Base-by-base conservation (phyloP, 2,888 invertebrate genomes). In the Bhutanitis thaidina region DNA sequence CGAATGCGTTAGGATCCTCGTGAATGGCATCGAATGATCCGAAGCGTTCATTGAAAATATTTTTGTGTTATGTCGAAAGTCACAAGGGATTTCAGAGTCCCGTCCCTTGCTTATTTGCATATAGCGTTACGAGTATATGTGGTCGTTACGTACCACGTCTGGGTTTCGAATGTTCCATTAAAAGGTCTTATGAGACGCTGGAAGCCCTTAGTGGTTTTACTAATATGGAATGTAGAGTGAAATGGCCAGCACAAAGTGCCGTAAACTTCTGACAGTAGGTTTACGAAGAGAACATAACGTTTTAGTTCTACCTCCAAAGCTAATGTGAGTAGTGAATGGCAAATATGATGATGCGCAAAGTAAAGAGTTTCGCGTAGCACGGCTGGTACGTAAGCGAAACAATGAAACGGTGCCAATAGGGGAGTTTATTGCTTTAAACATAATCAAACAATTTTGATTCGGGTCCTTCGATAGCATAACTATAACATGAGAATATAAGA, bases 311-410 rank as follows among this genome's bases (percentile, higher is more conserved):
- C 10, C 12, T 12, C 15, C 20, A 20, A 20, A 30, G 10, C 16
- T 41, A 16, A 41, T 48, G 41, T 41, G 14, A 35, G 7, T 41
- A 48, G 47, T 32, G 14, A 39, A 34, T 32, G 47, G 25, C 39
- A 32, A 13, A 14, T 3, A 20, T 20, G 15, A 3, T 16, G 16
- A 40, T 20, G 10, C 34, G 32, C 25, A 39, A 13, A 27, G 27
- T 8, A 16, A 15, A 39, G 29, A 29, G 20, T 2, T 16, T 1
- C 10, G 27, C 15, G 27, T 15, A 48, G 36, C 48, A 38, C 16
- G 36, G 48, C 48, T 48, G 48, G 48, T 36, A 48, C 48, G 7
- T 29, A 29, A n/a, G 25, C 7, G 14, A 27, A 2, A 27, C 9
- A 30, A n/a, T n/a, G 30, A n/a, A 2, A 20, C 13, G 9, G 7